Conservation (phyloP, 2,888 invertebrate species). For the Caenorhabditis sp. region DNA sequence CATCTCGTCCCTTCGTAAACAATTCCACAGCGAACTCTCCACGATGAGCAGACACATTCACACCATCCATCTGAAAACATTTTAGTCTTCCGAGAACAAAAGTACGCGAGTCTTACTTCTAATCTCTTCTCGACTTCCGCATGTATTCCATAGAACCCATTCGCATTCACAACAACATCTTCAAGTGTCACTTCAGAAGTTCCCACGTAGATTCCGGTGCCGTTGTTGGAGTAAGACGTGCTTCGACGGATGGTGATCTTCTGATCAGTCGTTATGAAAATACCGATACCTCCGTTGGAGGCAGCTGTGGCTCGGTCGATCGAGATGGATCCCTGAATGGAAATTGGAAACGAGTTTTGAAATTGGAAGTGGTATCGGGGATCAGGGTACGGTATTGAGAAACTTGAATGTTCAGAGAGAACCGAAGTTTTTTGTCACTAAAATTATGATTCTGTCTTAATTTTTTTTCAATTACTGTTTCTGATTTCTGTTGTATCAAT, state of each 20-base stretch:
- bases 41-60: slow-evolving; percentile 58
- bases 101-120: slow-evolving; percentile 36
- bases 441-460: too few relatives aligned
- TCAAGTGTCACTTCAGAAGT: slow-evolving; percentile 51
- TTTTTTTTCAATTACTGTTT: too few relatives aligned
- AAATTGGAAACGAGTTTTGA: not conserved
- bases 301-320: slow-evolving; percentile 40
- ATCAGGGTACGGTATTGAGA: slow-evolving; percentile 1
- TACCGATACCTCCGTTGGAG: slow-evolving; percentile 57
- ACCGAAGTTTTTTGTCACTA: too few relatives aligned
- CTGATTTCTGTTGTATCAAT: too few relatives aligned
- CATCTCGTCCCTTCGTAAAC: slow-evolving; percentile 18
- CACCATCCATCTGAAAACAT: slow-evolving; percentile 52
- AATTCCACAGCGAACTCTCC: slow-evolving; percentile 31
- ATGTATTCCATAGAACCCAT: slow-evolving; percentile 57
- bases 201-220: slow-evolving; percentile 56
- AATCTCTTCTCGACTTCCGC: slow-evolving; percentile 46
- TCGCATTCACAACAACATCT: slow-evolving; percentile 48
- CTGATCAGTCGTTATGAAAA: slow-evolving; percentile 29
- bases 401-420: too few relatives aligned
- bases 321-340: slow-evolving; percentile 47
- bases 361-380: not conserved
- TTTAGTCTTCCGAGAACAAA: not conserved
- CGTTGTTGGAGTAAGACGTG: slow-evolving; percentile 49
- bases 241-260: slow-evolving; percentile 39